Base-by-base conservation (phyloP, 1,140 invertebrate species). In the Drosophila kanapiae region DNA sequence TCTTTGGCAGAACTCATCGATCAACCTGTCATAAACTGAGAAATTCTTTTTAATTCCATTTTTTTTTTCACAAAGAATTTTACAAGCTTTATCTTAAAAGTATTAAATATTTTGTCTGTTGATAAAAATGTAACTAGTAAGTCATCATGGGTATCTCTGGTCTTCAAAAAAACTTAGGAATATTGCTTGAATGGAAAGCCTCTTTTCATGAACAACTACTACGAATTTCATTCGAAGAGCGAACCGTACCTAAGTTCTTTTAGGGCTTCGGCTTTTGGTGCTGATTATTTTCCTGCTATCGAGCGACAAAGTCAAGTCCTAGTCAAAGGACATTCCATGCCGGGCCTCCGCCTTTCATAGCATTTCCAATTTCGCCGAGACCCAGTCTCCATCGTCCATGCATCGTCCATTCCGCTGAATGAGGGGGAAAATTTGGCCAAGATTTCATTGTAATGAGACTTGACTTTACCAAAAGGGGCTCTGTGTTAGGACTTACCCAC, bases 1-100 rank as follows among this genome's bases (percentile, higher is more conserved):
- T 45, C 64, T 56, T 0, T 5, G 35, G 68, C 56, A 71, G 60
- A 85, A 85, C 78, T 87, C 83, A 86, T 86, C 83, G 75, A 80
- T 86, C 83, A 87, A 76, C 56, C 78, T 86, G 83, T 82, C 83
- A 87, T 23, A 5, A 38, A 9, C 0, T 37, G n/a, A 6, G 51
- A 23, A 23, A 54, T 9, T 54, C 13, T 23, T 27, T n/a, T 56
- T 14, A 23, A 54, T 23, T 3, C 2, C 7, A 9, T 54, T 37
- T 37, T 1, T 1, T 18, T 37, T 37, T 14, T 31, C 1, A 6
- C 18, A 14, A 23, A 14, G 27, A 9, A 23, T 3, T 14, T 27
- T 42, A 16, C 9, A 2, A 2, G 3, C 23, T 23, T 23, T 23
- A 23, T 2, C 23, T 23, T 23, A 23, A 23, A 23, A 23, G 23